A percentile compares a stretch with the other conserved stretches of the same genome.
These are phyloP conservation scores for Cephus nigrinus DNA, from an alignment of 2,888 invertebrate genomes.

Conservation along the genomic window DNA sequence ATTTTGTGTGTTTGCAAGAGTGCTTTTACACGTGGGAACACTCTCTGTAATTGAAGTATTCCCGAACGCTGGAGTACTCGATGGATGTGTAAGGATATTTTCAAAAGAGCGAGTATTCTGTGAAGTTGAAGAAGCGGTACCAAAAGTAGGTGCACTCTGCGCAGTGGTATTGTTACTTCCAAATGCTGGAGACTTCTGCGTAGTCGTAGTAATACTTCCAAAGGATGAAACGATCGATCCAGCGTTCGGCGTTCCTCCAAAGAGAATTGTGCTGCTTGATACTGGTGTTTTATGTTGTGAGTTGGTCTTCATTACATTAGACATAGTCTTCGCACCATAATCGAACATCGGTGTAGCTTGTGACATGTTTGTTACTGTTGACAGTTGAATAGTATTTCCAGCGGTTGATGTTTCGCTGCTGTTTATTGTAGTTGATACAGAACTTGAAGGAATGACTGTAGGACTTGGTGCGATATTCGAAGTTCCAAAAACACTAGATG, in stretches of 20 bases:
- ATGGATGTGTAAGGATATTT: background rate
- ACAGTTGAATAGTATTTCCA: background rate
- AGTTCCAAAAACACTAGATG: background rate
- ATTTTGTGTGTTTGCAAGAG: background rate
- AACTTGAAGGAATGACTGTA: background rate
- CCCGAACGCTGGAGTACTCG: background rate
- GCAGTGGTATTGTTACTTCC: constrained; percentile 7
- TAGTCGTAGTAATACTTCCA: constrained; percentile 6
- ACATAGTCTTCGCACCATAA: background rate
- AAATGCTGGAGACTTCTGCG: constrained; percentile 5
- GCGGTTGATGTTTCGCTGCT: background rate
- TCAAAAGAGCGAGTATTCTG: background rate
- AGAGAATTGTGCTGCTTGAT: background rate
- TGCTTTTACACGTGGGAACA: background rate
- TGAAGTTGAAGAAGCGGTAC: background rate
- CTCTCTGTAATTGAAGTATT: background rate
- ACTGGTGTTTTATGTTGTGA: background rate
- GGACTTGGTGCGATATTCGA: background rate
- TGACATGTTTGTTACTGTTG: background rate
- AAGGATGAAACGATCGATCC: constrained; percentile 17
- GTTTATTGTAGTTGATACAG: background rate
- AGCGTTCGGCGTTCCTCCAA: background rate
- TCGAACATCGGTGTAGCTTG: background rate
- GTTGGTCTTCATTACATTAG: background rate
- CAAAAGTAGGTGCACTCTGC: constrained; percentile 15